Percentiles rank a stretch among this genome's conserved stretches.
Conservation (phyloP, 2,113 vertebrate species). For the Caranx ignobilis region DNA sequence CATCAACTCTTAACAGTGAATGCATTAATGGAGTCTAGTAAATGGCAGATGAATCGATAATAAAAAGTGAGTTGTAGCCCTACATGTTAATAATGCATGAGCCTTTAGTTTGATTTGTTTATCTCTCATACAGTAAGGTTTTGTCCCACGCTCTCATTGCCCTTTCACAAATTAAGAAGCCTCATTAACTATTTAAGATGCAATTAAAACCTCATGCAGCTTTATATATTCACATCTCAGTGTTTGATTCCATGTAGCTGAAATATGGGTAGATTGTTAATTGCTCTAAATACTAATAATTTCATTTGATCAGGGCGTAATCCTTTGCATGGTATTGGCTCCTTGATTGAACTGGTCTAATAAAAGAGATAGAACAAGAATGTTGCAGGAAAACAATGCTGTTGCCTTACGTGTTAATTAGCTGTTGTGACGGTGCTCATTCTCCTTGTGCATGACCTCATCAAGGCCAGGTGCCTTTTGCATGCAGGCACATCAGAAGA, state of each 20-base stretch:
- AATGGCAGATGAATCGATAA: no score
- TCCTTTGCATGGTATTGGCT: neutral
- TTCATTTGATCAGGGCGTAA: neutral
- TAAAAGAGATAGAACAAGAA: neutral
- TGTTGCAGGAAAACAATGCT: neutral
- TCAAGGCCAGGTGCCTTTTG: neutral
- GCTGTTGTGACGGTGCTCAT: neutral
- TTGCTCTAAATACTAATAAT: neutral
- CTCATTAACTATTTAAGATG: neutral
- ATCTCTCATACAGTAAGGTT: no score
- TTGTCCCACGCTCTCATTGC: no score
- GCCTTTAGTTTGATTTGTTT: no score
- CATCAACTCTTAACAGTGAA: no score
- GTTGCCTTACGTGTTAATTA: neutral
- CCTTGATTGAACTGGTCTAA: neutral
- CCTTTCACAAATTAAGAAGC: no score
- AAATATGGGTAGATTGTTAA: neutral
- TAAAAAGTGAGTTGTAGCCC: no score
- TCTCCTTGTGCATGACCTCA: neutral
- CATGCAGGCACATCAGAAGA: neutral
- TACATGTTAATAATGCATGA: no score
- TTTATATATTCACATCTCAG: neutral
- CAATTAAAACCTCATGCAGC: no score
- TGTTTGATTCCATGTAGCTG: neutral
- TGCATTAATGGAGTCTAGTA: no score